These are phyloP conservation scores for Engraulis encrasicolus DNA, from an alignment of 2,113 vertebrate genomes.

Conservation along the genomic window DNA sequence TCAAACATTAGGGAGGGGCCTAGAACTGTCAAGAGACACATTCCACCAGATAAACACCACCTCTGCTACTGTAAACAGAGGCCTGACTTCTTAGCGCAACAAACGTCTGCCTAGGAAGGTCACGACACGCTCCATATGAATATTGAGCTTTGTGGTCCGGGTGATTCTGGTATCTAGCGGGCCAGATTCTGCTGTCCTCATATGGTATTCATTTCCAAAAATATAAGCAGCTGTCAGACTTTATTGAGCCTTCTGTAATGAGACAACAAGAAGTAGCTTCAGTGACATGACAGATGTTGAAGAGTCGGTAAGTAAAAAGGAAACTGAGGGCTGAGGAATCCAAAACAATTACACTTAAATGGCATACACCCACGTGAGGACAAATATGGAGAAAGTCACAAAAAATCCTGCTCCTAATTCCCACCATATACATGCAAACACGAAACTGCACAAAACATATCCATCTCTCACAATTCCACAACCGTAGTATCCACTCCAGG, in stretches of 20 bases:
- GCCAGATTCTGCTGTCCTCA: not conserved
- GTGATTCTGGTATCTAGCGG: not conserved
- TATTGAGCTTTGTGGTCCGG: not conserved
- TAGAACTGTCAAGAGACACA: not conserved
- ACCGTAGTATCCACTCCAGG: not conserved
- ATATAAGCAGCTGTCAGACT: not conserved
- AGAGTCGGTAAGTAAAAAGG: not conserved
- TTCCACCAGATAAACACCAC: not conserved
- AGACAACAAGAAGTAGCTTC: not conserved
- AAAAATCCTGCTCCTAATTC: not conserved
- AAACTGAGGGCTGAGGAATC: not conserved
- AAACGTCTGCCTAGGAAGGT: not conserved
- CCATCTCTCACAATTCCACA: not conserved
- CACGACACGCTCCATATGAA: not conserved
- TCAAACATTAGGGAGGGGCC: not conserved
- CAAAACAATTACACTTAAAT: not conserved
- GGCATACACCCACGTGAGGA: not conserved
- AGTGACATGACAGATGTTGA: not conserved
- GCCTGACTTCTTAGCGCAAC: not conserved
- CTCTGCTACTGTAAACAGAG: not conserved
- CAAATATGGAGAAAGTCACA: not conserved
- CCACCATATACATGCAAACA: no score
- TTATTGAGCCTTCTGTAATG: not conserved
- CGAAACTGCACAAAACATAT: no score
- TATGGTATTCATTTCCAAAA: not conserved